Evolutionary conservation across 1,140 invertebrate genomes (phyloP).

Genomic region (Pachypeltis micranthus): DNA sequence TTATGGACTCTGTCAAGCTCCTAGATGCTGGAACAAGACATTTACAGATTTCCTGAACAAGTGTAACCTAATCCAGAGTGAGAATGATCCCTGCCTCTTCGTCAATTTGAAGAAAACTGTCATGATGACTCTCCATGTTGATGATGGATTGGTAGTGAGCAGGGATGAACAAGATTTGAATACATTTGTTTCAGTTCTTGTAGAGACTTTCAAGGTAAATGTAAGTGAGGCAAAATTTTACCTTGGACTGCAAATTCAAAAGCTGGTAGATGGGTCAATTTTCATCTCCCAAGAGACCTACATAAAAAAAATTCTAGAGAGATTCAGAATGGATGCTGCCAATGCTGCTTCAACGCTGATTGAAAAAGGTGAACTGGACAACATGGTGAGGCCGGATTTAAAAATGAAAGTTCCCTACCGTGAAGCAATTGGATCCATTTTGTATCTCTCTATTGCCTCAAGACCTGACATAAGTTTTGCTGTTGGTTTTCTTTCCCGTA

Average conservation of each 20-base stretch:
- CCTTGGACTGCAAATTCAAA: constrained; percentile 1
- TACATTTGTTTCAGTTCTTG: not conserved
- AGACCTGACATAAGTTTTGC: constrained; percentile 31
- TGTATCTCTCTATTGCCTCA: constrained; percentile 34
- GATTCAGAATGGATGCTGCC: constrained; percentile 32
- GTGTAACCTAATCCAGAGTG: no score
- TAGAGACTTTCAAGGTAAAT: constrained; percentile 6
- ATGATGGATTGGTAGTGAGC: constrained; percentile 2
- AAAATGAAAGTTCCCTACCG: constrained; percentile 27
- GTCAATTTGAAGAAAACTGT: not conserved
- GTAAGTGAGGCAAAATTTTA: not conserved
- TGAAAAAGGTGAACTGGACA: not conserved
- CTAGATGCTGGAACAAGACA: no score
- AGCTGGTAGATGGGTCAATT: not conserved
- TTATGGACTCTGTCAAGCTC: no score
- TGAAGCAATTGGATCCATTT: constrained; percentile 30
- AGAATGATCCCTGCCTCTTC: not conserved
- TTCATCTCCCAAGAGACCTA: constrained; percentile 31
- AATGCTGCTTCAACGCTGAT: constrained; percentile 33
- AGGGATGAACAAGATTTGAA: not conserved
- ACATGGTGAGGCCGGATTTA: not conserved
- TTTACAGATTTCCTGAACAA: no score
- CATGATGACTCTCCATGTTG: not conserved
- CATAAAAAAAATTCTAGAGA: constrained; percentile 30
- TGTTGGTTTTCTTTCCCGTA: constrained; percentile 16